A percentile compares a stretch with the other conserved stretches of the same genome.
Evolutionary conservation across 1,140 invertebrate genomes (phyloP).

Genomic region (Zaprionus camerounensis): DNA sequence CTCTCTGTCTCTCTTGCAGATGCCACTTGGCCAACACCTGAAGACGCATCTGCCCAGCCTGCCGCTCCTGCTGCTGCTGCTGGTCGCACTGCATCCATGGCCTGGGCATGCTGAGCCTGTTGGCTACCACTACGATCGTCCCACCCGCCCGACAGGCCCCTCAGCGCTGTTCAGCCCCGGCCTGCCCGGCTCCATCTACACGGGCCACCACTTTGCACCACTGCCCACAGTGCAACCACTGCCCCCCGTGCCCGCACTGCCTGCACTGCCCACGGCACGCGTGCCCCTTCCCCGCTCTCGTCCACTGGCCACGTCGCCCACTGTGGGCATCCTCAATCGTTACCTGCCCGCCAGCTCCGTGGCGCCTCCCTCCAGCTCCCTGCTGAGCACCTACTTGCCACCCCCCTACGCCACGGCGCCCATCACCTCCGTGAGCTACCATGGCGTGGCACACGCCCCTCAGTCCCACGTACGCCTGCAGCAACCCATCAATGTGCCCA

Average conservation of each 20-base stretch:
- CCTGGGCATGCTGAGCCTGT: conserved; percentile 22
- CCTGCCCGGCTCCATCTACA: conserved; percentile 19
- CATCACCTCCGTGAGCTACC: conserved; percentile 55
- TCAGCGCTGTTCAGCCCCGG: conserved; percentile 27
- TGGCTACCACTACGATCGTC: conserved; percentile 75
- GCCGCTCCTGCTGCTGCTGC: conserved; percentile 37
- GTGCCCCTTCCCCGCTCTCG: conserved; percentile 49
- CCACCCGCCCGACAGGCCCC: conserved; percentile 40
- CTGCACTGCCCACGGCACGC: conserved; percentile 59
- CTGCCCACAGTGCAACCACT: conserved; percentile 70
- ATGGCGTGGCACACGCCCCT: conserved; percentile 40
- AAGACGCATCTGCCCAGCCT: conserved; percentile 6
- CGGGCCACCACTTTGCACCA: conserved; percentile 66
- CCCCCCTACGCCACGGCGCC: conserved; percentile 29
- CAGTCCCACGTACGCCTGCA: conserved; percentile 24
- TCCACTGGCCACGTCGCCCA: conserved; percentile 34
- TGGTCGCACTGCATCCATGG: conserved; percentile 7
- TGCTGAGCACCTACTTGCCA: conserved; percentile 14
- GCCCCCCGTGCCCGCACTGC: conserved; percentile 69
- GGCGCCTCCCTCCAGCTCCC: background rate
- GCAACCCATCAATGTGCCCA: conserved; percentile 43
- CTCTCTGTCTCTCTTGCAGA: conserved; percentile 39
- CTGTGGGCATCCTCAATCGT: conserved; percentile 1
- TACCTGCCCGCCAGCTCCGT: conserved; percentile 8
- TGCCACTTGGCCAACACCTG: conserved; percentile 35